These are phyloP conservation scores for Vidua macroura DNA, from an alignment of 2,113 vertebrate genomes.

Conservation along the genomic window DNA sequence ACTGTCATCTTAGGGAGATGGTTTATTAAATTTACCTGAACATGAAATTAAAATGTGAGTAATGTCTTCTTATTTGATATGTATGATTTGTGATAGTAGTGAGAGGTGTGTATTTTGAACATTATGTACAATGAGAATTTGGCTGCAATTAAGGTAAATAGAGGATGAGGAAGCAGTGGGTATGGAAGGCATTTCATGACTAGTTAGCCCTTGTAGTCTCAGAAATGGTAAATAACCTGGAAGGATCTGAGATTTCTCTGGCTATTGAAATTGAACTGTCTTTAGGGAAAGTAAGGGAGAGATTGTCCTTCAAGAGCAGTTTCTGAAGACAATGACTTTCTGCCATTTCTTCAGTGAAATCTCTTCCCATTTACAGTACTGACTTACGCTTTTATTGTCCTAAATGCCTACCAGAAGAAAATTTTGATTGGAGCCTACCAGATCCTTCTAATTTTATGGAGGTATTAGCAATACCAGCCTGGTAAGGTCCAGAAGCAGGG, in stretches of 20 bases:
- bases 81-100: neutral
- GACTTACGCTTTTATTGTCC: neutral
- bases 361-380: neutral
- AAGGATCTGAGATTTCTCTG: neutral
- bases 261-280: neutral
- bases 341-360: neutral
- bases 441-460: constrained; percentile 6
- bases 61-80: constrained; percentile 16
- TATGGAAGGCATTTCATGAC: neutral
- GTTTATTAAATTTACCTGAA: constrained; percentile 58
- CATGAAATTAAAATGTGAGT: constrained; percentile 46
- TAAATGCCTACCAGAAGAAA: neutral
- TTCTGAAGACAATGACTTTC: neutral
- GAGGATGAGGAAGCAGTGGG: neutral
- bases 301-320: neutral
- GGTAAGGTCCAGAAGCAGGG: neutral
- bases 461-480: neutral
- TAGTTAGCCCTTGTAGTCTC: neutral
- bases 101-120: neutral
- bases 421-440: neutral
- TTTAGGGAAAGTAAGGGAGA: neutral
- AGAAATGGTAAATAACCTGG: neutral
- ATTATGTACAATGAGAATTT: neutral
- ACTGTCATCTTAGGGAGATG: neutral
- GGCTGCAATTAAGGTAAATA: neutral